Base-by-base conservation (phyloP, 2,797 vertebrate genomes). In the Emys orbicularis region DNA sequence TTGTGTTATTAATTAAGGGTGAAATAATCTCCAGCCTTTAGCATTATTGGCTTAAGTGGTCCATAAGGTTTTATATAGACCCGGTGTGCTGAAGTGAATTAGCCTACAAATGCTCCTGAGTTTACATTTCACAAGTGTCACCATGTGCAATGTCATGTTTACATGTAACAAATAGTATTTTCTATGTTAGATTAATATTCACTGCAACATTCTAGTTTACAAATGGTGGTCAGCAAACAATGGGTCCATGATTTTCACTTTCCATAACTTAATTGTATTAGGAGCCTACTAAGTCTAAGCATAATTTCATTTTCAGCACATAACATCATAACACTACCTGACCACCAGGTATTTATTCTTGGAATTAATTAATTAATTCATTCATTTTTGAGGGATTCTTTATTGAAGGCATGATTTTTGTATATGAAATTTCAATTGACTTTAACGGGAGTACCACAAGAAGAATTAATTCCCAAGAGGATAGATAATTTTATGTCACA, bases 71-170 rank as follows among this genome's bases (percentile, higher is more conserved):
- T 47, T 41, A 56, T 16, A 41, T 6, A 41, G n/a, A 41, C 13
- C 50, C 79, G 27, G 9, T 25, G 23, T 44, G 37, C 23, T 29
- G 23, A 41, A 21, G 83, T n/a, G 29, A 91, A 56, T 91, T 44
- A 86, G 68, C 53, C 84, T 82, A 50, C 84, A 92, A 79, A 86
- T 89, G 56, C 29, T 80, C 84, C 80, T 87, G 92, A 61, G 79
- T 56, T 65, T 52, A 18, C 90, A 54, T 88, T 80, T 79, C 84
- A 53, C 87, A 88, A 84, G 59, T 9, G 83, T 82, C 76, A 91
- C 79, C 90, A 82, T 74, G 77, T 87, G 89, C 90, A 88, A 87
- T 84, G 57, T 27, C 65, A 54, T 84, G 50, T 76, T 94, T 44
- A 81, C 91, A 95, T 85, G 81, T 89, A 96, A 86, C 31, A 8